Conservation (phyloP, 2,113 vertebrate species). For the Corythornis vintsioides region DNA sequence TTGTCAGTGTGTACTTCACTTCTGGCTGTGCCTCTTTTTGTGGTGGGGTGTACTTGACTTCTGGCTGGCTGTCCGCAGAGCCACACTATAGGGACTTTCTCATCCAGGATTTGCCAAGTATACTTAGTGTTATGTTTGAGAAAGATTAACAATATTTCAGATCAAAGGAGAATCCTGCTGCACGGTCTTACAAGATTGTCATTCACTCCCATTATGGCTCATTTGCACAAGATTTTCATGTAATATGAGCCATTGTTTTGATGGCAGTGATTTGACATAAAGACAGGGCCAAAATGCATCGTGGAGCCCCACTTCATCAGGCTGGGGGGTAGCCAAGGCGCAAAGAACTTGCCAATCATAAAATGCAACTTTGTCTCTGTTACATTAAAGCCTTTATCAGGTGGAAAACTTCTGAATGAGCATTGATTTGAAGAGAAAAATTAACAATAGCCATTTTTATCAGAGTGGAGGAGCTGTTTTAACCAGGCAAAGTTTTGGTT, state of each 20-base stretch:
- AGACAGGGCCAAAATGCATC: conserved; percentile 76
- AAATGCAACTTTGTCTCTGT: conserved; percentile 73
- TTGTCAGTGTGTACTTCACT: not conserved
- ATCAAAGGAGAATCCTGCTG: conserved; percentile 89
- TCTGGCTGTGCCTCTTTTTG: conserved; percentile 18
- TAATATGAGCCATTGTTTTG: conserved; percentile 87
- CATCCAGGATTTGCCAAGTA: conserved; percentile 77
- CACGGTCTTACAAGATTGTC: conserved; percentile 84
- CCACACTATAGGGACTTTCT: conserved; percentile 54
- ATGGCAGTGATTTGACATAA: conserved; percentile 81
- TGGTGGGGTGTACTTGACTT: conserved; percentile 26
- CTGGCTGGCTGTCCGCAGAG: conserved; percentile 47
- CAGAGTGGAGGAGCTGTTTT: conserved; percentile 3
- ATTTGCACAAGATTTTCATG: conserved; percentile 87
- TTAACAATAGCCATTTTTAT: conserved; percentile 81
- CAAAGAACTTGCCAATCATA: conserved; percentile 79
- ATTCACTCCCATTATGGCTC: conserved; percentile 83
- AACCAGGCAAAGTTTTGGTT: conserved; percentile 37
- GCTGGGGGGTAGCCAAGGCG: conserved; percentile 59
- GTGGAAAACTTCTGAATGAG: conserved; percentile 75
- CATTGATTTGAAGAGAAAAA: conserved; percentile 61
- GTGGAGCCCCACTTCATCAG: conserved; percentile 38
- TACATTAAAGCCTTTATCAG: conserved; percentile 76
- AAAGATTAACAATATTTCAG: conserved; percentile 86
- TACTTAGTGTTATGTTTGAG: conserved; percentile 71